Base-by-base conservation (phyloP, 2,888 invertebrate genomes). In the Matsumyia berberina region DNA sequence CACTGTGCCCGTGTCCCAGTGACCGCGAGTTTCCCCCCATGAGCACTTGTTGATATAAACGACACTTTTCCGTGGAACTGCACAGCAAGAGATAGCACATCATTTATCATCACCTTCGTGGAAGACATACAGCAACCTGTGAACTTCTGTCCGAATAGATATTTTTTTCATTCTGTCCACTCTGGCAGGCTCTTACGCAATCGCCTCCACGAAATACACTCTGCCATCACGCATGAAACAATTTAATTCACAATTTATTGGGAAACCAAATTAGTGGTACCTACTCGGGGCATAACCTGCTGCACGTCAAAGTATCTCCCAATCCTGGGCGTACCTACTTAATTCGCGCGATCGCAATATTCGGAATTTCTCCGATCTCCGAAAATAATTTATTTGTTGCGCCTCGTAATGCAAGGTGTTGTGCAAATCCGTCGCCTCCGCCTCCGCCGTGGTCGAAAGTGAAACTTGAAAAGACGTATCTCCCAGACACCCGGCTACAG, bases 181-280 rank as follows among this genome's bases (percentile, higher is more conserved):
- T 15, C 19, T n/a, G 9, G 7, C 44, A 8, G 7, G 1, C 57
- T 35, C 24, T 76, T 76, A 49, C 19, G 57, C 37, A 73, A 73
- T 60, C 60, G 42, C 12, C 49, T 8, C 6, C 9, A 12, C 55
- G 12, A 37, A 60, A 67, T 53, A 51, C 35, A 0, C 19, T 7
- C 29, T 17, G n/a, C 9, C 33, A 44, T 9, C 9, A 17, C 44
- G 39, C 55, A 49, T 66, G 57, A 5, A 57, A 37, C 46, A 57
- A 12, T 74, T 74, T 74, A 39, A 66, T 66, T 57, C 29, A 19
- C 5, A 57, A 58, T 57, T 51, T 57, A 76, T 66, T 64, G 39
- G 8, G 55, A 55, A n/a, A 44, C n/a, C 44, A 42, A 55, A 57
- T 64, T 55, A 66, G 64, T 33, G n/a, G 49, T 29, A 51, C 49